phyloP scores from a whole-genome alignment of 2,113 vertebrate genomes.

The Maccullochella peelii region DNA sequence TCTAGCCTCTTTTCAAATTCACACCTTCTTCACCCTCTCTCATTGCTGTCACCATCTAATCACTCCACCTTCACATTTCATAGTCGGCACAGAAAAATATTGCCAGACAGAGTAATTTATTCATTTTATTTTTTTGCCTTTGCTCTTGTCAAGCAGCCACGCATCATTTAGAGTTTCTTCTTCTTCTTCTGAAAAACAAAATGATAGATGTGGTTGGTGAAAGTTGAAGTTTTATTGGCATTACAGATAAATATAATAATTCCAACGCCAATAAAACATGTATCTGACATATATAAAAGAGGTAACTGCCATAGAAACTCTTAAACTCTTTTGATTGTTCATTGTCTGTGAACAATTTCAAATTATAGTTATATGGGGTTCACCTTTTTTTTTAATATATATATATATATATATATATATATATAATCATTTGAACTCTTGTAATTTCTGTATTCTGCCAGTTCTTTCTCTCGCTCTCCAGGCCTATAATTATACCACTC shows the following conservation, averaged over 20 bases:
- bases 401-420: too few species aligned
- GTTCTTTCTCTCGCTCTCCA: background rate
- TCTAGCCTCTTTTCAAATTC: background rate
- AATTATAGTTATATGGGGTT: background rate
- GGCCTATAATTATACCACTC: constrained; percentile 17
- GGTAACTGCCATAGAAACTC: background rate
- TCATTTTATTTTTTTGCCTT: background rate
- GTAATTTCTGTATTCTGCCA: constrained; percentile 8
- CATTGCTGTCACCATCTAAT: background rate
- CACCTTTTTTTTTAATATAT: too few species aligned
- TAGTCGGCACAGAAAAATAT: background rate
- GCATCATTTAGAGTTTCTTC: background rate
- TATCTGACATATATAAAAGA: background rate
- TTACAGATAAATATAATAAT: background rate
- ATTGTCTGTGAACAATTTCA: background rate
- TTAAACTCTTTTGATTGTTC: background rate
- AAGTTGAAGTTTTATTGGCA: background rate
- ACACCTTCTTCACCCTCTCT: background rate
- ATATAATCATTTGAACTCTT: constrained; percentile 12
- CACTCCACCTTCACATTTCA: background rate
- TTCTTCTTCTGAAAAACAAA: background rate
- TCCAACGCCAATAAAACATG: background rate
- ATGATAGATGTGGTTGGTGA: background rate
- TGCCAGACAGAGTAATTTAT: too few species aligned
- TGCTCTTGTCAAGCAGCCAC: background rate